Base-by-base conservation (phyloP, 2,888 invertebrate species). In the Gastracanthus pulcherrimus region DNA sequence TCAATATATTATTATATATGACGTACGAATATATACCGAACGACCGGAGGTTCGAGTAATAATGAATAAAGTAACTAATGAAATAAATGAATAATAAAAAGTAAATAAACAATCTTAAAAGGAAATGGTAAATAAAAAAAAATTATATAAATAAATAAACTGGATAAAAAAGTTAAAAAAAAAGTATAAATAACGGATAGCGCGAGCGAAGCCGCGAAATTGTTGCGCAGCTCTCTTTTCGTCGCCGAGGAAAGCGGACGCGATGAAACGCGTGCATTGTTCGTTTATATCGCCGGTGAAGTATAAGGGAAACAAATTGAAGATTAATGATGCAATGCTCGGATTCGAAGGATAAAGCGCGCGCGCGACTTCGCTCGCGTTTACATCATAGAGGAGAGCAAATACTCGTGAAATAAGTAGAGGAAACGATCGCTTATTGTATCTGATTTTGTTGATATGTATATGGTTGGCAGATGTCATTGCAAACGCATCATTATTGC, bases 341-440 rank as follows among this genome's bases (percentile, higher is more conserved):
- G n/a, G n/a, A 66, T 34, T 26, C 11, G 2, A 38, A 41, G 26
- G 7, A 58, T 6, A 19, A 13, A 38, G 13, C n/a, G 48, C 48
- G 36, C 51, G 23, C 51, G 23, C 5, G n/a, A n/a, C n/a, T n/a
- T n/a, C n/a, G 11, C 51, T 11, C 51, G 51, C 51, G 0, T 19
- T 19, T 19, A 9, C 55, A 1, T 55, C 38, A 5, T 26, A 60
- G 36, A 67, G 7, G 29, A 23, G n/a, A 36, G 5, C 31, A 29
- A n/a, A 45, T 26, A 31, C n/a, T 67, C 16, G 55, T 55, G 26
- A 55, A 55, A 23, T 7, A 26, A 36, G 36, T 70, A 60, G 48
- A 72, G 41, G 41, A 74, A 51, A 38, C 31, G 36, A 79, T 66
- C 36, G 74, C 80, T 80, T 80, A 69, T n/a, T 80, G 13, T 62